Evolutionary conservation across 2,797 vertebrate species (phyloP).

Genomic region (Lagorchestes hirsutus): DNA sequence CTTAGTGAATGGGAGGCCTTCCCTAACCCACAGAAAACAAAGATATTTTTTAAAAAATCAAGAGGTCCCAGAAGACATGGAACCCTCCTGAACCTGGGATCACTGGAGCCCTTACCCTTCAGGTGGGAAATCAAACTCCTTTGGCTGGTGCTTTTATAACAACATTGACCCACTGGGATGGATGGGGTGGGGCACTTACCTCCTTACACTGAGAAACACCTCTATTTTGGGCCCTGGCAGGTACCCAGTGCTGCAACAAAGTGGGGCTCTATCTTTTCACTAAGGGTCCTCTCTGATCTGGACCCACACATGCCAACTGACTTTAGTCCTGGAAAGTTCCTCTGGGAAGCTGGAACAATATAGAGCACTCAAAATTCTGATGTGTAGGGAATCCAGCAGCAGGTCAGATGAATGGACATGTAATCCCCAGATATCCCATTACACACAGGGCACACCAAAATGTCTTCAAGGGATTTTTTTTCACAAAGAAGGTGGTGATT

Average conservation of each 20-base stretch:
- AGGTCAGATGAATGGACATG: not conserved
- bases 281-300: not conserved
- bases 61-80: not conserved
- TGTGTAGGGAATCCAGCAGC: not conserved
- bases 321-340: not conserved
- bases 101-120: not conserved
- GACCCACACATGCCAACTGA: not conserved
- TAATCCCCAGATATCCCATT: not conserved
- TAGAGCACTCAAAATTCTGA: not conserved
- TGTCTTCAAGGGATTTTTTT: not conserved
- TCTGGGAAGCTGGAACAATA: not conserved
- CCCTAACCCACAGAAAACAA: not conserved
- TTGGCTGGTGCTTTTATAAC: not conserved
- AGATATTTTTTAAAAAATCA: not conserved
- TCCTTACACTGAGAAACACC: not conserved
- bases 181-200: not conserved
- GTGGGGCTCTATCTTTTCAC: not conserved
- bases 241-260: not conserved
- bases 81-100: not conserved
- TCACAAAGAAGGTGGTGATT: not conserved
- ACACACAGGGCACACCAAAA: not conserved
- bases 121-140: not conserved
- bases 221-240: not conserved
- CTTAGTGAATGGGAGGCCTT: not conserved
- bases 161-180: not conserved